Base-by-base conservation (phyloP, 2,888 invertebrate genomes). In the Adineta ricciae region DNA sequence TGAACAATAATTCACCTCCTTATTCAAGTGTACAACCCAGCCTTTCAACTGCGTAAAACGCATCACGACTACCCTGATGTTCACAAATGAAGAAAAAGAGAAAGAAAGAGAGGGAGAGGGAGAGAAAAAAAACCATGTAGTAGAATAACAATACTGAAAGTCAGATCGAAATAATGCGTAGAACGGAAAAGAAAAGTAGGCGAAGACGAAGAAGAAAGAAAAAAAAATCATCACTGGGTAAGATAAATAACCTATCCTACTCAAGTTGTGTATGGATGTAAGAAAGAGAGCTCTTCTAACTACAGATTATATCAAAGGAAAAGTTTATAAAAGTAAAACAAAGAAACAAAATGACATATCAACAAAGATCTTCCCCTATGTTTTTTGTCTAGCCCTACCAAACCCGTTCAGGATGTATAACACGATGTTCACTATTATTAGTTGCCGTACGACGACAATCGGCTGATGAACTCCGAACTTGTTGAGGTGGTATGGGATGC, bases 261-360 rank as follows among this genome's bases (percentile, higher is more conserved):
- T 64, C 32, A 64, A 27, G 32, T 16, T 64, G 19, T 64, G 32
- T 32, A 50, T 16, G 11, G 50, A 64, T 64, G 32, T 64, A 64
- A 64, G 32, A 32, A 64, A 64, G 16, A 64, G 50, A 16, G 64
- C 32, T 27, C 32, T 32, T 64, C 32, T 64, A 64, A 32, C 11
- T 64, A 64, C 19, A 64, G 32, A 4, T 27, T 0, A 5, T 14
- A 19, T n/a, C 7, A n/a, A 54, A 54, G 27, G 27, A 64, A 64
- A 64, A 64, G 64, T 64, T 32, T 64, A 64, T 64, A 64, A 64
- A 64, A 64, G 64, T 64, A 64, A 64, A 64, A 64, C 64, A 64
- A 64, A 64, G 32, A 64, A 64, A 64, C 32, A 64, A 64, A 64
- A 64, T 46, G 64, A 64, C 64, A 36, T 19, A 3, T 32, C 32